Base-by-base conservation (phyloP, 2,113 vertebrate genomes). In the Boulengerochromis microlepis region DNA sequence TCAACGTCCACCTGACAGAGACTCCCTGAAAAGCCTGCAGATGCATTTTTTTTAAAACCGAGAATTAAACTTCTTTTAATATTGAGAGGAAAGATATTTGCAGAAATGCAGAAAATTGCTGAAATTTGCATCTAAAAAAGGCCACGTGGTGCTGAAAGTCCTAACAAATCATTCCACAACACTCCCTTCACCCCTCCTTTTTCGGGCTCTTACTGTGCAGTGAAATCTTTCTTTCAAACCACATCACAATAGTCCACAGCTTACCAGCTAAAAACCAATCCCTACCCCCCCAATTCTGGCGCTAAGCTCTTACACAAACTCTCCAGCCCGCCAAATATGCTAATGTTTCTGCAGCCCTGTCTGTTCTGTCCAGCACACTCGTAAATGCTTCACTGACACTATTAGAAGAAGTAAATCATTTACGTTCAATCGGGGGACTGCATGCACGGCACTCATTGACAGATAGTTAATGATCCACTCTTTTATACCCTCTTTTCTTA, bases 1-100 rank as follows among this genome's bases (percentile, higher is more conserved):
- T 99, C 98, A 35, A 98, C 97, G 10, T 99, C 98, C 0, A 98
- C 96, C 95, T 99, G 99, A 92, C 99, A 99, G 47, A 98, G 94
- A 92, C 92, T 97, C 22, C 98, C 99, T 0, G 97, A 98, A 95
- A 99, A 99, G 82, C 98, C 98, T 99, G 93, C 19, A 81, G 19
- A 57, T 64, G 54, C 42, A 74, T 38, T 31, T n/a, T 9, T 47
- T 45, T 10, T 40, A 1, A 82, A 54, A 85, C 7, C 24, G 1
- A 87, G 5, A 82, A 40, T 81, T 80, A 12, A 86, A 40, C 2
- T n/a, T 59, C 47, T 53, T 7, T 56, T 40, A 2, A 38, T 11
- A 33, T 64, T 56, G 2, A 24, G 4, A 31, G 13, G 4, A 54
- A 50, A 52, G 10, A 18, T 50, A 50, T 31, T 31, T 12, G 89